Evolutionary conservation across 1,140 invertebrate genomes (phyloP), one percentile per base, ranked within the genome.

Genomic region (Heliconius hermathena): DNA sequence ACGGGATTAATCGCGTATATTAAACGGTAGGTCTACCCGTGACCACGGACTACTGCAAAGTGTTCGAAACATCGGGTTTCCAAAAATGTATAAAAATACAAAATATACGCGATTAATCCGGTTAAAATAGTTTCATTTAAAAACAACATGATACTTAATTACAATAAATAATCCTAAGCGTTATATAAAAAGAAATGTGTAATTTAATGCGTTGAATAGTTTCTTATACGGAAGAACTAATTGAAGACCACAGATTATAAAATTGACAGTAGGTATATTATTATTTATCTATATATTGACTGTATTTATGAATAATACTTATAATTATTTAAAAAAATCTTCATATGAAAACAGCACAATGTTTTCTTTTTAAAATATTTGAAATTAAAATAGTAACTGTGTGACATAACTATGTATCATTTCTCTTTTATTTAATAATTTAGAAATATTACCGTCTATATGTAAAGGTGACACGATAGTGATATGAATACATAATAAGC

Each of bases 251-350:
- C 74, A 78, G 76, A 78, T 73, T 81, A 78, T 72, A 74, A 70
- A 81, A 81, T 81, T 81, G 80, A 81, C 76, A 81, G 76, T 81
- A 76, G 74, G 74, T 80, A 54, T 79, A 74, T 41, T n/a, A 11
- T 60, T 3, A 60, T 60, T 66, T 26, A 66, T 66, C 60, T 26
- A 66, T 26, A 66, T 29, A 60, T 60, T 66, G 22, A 66, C 22
- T 66, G 22, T 66, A 66, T 60, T 60, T 60, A 60, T 60, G 22
- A 66, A 26, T 66, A 66, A 29, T 29, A 66, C 22, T 29, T 66
- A 66, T 66, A 66, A 66, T 66, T 22, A 57, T 66, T 8, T 18
- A 26, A 26, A 66, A 66, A 22, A 29, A 5, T n/a, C n/a, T 57
- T 57, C 8, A 57, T n/a, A 57, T 57, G 20, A 26, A 74, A 74